Percentiles rank a stretch among this genome's conserved stretches.
Conservation (phyloP, 2,797 vertebrate genomes). For the Premnoplex brunnescens region DNA sequence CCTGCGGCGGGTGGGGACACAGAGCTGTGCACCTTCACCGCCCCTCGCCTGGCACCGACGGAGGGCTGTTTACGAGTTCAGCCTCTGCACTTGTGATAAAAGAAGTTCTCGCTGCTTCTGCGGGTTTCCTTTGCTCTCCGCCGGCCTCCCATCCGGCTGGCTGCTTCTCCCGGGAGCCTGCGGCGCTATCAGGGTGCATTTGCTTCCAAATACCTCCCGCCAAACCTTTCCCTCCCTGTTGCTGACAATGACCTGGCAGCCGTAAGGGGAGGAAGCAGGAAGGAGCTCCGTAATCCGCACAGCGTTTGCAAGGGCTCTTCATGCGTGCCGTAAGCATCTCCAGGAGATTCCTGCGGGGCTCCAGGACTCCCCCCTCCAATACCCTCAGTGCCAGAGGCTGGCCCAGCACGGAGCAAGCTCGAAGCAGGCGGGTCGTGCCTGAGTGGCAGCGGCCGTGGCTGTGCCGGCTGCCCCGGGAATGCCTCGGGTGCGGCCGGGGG, state of each 20-base stretch:
- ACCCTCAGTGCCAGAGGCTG: background rate
- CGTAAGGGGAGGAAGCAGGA: background rate
- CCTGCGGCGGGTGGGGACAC: background rate
- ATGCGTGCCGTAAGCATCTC: rapidly evolving
- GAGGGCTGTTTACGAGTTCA: background rate
- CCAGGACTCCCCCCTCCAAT: background rate
- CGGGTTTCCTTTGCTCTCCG: background rate
- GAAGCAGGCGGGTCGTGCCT: rapidly evolving
- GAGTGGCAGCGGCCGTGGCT: rapidly evolving
- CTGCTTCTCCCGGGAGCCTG: background rate
- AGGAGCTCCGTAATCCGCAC: background rate
- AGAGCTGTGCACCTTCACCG: background rate
- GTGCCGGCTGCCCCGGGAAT: background rate
- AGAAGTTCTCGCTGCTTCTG: background rate
- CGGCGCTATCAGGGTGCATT: background rate
- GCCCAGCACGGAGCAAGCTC: background rate
- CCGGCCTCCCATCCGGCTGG: background rate
- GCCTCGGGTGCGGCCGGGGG: background rate
- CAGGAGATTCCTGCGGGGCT: background rate
- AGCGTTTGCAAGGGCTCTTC: background rate
- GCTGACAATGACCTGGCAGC: background rate
- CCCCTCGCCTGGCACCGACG: rapidly evolving
- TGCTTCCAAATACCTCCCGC: background rate
- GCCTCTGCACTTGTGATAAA: background rate
- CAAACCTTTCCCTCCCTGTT: background rate